Base-by-base conservation (phyloP, 2,113 vertebrate genomes). In the Brienomyrus brachyistius region DNA sequence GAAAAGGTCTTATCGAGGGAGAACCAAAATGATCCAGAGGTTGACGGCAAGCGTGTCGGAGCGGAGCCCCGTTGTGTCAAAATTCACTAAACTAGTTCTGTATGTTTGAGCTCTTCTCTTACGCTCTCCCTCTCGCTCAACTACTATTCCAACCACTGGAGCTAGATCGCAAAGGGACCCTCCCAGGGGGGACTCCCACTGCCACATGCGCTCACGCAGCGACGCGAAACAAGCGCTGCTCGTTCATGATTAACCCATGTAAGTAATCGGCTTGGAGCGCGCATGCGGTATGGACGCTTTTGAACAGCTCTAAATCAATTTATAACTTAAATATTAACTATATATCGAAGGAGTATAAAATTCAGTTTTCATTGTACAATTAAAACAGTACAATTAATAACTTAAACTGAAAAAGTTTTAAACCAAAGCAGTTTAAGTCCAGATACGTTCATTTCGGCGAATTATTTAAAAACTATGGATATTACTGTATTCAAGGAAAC, bases 161-260 rank as follows among this genome's bases (percentile, higher is more conserved):
- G 87, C 91, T 87, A 56, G 90, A 77, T 66, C 48, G 86, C 88
- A 51, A 88, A 40, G 91, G 93, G 90, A 84, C 90, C 91, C 84
- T 23, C 23, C 88, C 83, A 83, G 88, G 93, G 93, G 93, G 91
- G 19, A 90, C 90, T 88, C 88, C 87, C 82, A 91, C 87, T 87
- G 54, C 54, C 87, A 40, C 89, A 19, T 5, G 54, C 89, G 86
- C 88, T 70, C 91, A 31, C 35, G 91, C 88, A 92, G 74, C 91
- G 91, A 91, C 91, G 52, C 56, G 5, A 40, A 11, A 88, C 1
- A 4, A 66, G 35, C 86, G 87, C 43, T 21, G 1, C 13, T 83
- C 66, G 70, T 51, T 88, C 17, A 27, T 77, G 21, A 77, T 88
- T 74, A 88, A 88, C 50, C 48, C 21, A 2, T n/a, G 35, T 86